Evolutionary conservation across 2,797 vertebrate genomes (phyloP).

Genomic region (Melopsittacus undulatus): DNA sequence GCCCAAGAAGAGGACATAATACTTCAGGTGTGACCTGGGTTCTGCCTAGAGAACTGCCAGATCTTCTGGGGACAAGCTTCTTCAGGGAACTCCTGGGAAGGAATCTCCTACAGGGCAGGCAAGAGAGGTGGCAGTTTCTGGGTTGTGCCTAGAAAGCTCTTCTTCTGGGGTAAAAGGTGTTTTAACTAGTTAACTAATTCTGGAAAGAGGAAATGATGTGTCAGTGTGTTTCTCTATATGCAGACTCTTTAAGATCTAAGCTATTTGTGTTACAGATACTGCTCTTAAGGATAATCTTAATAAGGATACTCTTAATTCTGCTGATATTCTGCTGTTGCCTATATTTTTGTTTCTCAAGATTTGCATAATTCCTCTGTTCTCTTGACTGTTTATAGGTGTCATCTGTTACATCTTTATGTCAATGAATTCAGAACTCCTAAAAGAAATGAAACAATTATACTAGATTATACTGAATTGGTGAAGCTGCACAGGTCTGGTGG

Average conservation of each 20-base stretch:
- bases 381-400: background rate
- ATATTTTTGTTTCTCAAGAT: background rate
- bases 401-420: background rate
- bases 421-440: background rate
- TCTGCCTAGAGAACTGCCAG: background rate
- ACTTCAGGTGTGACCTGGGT: background rate
- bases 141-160: background rate
- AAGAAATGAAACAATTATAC: background rate
- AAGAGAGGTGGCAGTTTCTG: background rate
- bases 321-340: background rate
- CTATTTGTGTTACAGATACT: background rate
- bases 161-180: background rate
- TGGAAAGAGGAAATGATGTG: background rate
- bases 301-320: background rate
- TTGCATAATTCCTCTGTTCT: background rate
- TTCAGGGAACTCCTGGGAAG: background rate
- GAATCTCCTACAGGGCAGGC: background rate
- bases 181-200: background rate
- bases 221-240: background rate
- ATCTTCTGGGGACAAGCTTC: background rate
- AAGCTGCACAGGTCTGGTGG: background rate
- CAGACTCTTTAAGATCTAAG: background rate
- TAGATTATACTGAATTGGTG: background rate
- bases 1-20: background rate
- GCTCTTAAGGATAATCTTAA: background rate